These are phyloP conservation scores for Platerodrilus igneus DNA, from an alignment of 2,888 invertebrate species.

Conservation along the genomic window DNA sequence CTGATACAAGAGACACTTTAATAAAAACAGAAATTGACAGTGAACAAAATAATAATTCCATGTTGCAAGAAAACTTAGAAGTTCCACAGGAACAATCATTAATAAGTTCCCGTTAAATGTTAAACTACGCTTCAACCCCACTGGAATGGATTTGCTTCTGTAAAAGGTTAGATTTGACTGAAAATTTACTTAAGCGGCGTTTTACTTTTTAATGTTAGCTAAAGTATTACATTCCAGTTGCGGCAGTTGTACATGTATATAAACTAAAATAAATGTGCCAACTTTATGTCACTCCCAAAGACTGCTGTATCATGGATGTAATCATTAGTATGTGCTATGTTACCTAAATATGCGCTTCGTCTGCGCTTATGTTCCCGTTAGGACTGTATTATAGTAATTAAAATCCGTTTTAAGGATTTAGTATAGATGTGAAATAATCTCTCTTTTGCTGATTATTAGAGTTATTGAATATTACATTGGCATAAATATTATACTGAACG, in stretches of 20 bases:
- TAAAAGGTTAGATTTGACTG: constrained; percentile 23
- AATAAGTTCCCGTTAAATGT: constrained; percentile 34
- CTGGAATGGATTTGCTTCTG: neutral
- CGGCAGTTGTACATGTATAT: constrained; percentile 3
- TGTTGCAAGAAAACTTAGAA: constrained; percentile 54
- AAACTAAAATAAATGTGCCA: neutral
- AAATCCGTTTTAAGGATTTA: constrained; percentile 19
- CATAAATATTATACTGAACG: too few relatives aligned
- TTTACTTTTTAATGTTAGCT: neutral
- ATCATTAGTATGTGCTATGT: constrained; percentile 19
- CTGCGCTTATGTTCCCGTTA: constrained; percentile 10
- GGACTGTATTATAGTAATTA: too few relatives aligned
- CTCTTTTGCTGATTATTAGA: too few relatives aligned
- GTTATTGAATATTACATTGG: too few relatives aligned
- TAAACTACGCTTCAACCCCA: constrained; percentile 14
- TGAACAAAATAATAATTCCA: constrained; percentile 54
- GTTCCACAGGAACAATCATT: constrained; percentile 40
- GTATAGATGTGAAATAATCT: too few relatives aligned
- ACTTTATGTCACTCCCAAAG: constrained; percentile 8
- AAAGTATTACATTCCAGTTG: constrained; percentile 19
- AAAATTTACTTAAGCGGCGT: constrained; percentile 21
- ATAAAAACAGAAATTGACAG: constrained; percentile 33
- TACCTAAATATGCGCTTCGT: constrained; percentile 14
- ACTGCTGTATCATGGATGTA: constrained; percentile 18
- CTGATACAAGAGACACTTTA: constrained; percentile 40